phyloP scores from a whole-genome alignment of 2,797 vertebrate genomes.

The Epinephelus malabaricus region DNA sequence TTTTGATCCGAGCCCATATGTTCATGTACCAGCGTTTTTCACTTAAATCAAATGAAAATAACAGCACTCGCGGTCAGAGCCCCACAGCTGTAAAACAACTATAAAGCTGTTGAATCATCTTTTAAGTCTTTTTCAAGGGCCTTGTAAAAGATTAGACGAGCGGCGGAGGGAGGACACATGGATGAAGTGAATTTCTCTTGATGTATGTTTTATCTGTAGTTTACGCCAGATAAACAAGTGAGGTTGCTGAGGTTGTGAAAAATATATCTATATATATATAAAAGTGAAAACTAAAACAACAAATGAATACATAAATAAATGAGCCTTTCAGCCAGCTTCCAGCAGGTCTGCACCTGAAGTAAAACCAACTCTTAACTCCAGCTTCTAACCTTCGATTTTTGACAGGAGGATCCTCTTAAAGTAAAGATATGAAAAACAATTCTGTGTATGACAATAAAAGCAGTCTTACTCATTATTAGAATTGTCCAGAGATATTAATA shows the following conservation, averaged over 20 bases:
- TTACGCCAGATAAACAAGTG: background rate
- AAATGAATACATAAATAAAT: too few species aligned
- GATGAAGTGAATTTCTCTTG: background rate
- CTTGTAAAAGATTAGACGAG: constrained; percentile 1
- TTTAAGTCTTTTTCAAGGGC: constrained; percentile 3
- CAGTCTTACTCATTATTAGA: background rate
- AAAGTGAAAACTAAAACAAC: background rate
- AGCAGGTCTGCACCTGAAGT: background rate
- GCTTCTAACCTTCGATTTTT: background rate
- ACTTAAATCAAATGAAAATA: background rate
- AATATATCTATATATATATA: background rate
- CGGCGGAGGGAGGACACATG: background rate
- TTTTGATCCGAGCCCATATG: constrained; percentile 6
- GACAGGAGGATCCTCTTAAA: background rate
- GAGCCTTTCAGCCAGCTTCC: background rate
- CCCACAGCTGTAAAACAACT: constrained; percentile 2
- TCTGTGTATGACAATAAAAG: background rate
- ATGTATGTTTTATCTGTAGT: background rate
- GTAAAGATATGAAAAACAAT: background rate
- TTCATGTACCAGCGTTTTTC: background rate
- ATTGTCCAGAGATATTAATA: background rate
- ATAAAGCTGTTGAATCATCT: constrained; percentile 5
- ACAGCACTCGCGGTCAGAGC: background rate
- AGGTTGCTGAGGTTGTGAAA: background rate
- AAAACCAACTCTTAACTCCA: background rate